Conservation (phyloP, 2,797 vertebrate genomes). For the Arnoldichthys spilopterus region DNA sequence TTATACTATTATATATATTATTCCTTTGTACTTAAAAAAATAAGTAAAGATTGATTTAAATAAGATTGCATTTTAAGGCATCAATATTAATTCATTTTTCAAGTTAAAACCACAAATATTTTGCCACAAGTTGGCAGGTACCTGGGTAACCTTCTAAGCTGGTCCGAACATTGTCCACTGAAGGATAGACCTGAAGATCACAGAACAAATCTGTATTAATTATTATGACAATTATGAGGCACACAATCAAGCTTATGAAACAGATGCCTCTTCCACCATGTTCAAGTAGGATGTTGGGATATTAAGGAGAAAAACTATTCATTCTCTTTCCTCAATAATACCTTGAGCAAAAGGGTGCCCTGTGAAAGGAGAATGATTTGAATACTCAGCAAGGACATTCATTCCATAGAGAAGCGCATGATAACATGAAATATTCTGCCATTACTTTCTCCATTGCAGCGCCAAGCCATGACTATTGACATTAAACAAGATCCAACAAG, state of each 20-base stretch:
- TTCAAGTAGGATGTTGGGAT: not conserved
- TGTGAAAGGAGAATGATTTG: not conserved
- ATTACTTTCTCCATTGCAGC: not conserved
- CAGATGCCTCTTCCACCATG: not conserved
- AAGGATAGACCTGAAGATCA: conserved; percentile 87
- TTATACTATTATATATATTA: too few relatives aligned
- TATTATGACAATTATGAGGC: not conserved
- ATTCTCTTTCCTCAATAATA: conserved; percentile 19
- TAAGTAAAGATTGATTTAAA: not conserved
- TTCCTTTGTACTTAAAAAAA: not conserved
- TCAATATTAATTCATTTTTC: too few relatives aligned
- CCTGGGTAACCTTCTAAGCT: conserved; percentile 98
- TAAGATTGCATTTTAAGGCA: not conserved
- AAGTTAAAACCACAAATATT: too few relatives aligned
- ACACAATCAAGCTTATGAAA: conserved; percentile 15
- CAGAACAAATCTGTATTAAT: not conserved
- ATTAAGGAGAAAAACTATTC: not conserved
- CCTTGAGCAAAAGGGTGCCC: not conserved
- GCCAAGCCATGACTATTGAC: conserved; percentile 35
- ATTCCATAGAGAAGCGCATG: not conserved
- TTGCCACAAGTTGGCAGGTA: conserved; percentile 62
- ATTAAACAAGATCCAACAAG: conserved; percentile 48
- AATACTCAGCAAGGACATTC: conserved; percentile 10
- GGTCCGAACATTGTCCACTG: conserved; percentile 92
- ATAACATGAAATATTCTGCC: not conserved